Conservation (phyloP, 30 jellyfish, hydroid and myxozoan genomes). For the Cassiopea xamachana region DNA sequence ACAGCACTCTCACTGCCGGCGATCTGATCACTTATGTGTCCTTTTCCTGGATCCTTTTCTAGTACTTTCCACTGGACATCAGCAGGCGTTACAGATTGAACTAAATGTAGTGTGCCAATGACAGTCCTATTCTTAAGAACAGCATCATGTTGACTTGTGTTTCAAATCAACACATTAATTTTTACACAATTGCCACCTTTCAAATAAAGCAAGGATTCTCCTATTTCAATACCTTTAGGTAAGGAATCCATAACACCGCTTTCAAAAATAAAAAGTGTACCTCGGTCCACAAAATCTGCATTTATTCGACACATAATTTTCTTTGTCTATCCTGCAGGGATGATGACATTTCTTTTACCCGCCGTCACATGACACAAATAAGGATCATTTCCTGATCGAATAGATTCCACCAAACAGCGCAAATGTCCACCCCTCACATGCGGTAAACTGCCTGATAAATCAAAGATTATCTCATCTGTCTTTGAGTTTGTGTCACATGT, state of each 20-base stretch:
- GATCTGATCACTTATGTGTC: not conserved
- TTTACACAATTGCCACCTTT: constrained; percentile 11
- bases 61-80: constrained; percentile 2
- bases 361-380: constrained; percentile 12
- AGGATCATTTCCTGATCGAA: constrained; percentile 21
- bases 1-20: not conserved
- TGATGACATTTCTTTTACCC: constrained; percentile 9
- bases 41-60: not conserved
- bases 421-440: not conserved
- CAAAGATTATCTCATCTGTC: constrained; percentile 8
- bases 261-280: constrained; percentile 22
- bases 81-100: constrained; percentile 23
- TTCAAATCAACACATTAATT: not conserved
- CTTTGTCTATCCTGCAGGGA: constrained; percentile 33
- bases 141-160: constrained; percentile 19
- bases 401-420: constrained; percentile 1
- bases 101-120: constrained; percentile 26
- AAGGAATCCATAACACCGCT: not conserved
- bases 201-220: not conserved
- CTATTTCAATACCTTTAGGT: constrained; percentile 16
- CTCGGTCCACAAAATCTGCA: constrained; percentile 8
- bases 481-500: constrained; percentile 31
- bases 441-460: constrained; percentile 32
- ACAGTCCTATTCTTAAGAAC: constrained; percentile 1
- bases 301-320: constrained; percentile 7